Evolutionary conservation across 2,888 invertebrate species (phyloP).

Genomic region (Pachymerium ferrugineum): DNA sequence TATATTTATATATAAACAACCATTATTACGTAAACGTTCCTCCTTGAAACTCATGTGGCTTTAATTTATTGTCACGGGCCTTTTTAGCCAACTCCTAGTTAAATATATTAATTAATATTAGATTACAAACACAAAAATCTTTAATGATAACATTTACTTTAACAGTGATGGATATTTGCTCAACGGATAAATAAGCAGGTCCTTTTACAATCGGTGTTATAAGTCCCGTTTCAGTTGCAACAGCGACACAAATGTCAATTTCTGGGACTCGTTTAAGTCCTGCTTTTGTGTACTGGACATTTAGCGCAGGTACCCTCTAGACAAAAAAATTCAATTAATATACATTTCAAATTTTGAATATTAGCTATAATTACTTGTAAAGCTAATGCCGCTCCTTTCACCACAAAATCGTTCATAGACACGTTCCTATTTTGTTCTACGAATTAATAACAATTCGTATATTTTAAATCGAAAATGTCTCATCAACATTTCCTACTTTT

Average conservation of each 20-base stretch:
- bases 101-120: neutral
- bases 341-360: neutral
- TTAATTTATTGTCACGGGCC: constrained; percentile 58
- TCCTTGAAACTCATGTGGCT: constrained; percentile 63
- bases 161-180: constrained; percentile 54
- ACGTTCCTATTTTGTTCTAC: constrained; percentile 53
- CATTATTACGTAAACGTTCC: constrained; percentile 47
- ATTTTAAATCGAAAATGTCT: neutral
- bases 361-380: constrained; percentile 47
- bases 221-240: constrained; percentile 60
- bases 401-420: constrained; percentile 62
- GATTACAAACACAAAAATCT: neutral
- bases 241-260: constrained; percentile 60
- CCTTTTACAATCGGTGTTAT: constrained; percentile 61
- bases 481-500: constrained; percentile 38
- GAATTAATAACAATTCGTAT: neutral
- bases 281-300: constrained; percentile 45
- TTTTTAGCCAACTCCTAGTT: constrained; percentile 52
- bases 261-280: constrained; percentile 43
- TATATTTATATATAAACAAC: neutral
- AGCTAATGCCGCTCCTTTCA: constrained; percentile 59
- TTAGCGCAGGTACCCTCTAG: constrained; percentile 48
- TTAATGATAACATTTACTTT: constrained; percentile 42
- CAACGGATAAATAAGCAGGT: constrained; percentile 53
- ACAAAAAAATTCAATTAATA: constrained; percentile 35